Evolutionary conservation across 2,113 vertebrate species (phyloP).

Genomic region (Diphyllodes magnificus): DNA sequence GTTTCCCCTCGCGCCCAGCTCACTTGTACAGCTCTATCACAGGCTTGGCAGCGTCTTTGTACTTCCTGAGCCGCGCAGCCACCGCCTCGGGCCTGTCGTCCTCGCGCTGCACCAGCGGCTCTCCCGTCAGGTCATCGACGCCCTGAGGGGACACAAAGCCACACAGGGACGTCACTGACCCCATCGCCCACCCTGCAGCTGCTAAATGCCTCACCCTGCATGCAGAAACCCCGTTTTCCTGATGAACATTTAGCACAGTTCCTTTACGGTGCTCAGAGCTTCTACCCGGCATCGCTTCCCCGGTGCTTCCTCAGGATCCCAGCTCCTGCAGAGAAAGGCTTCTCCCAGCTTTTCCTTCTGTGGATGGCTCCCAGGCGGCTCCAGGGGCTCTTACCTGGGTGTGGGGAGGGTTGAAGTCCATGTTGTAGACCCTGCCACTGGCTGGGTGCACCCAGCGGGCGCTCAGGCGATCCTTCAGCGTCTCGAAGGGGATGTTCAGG

Average conservation of each 20-base stretch:
- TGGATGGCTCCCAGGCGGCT: accelerated
- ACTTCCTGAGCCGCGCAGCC: slow-evolving; percentile 84
- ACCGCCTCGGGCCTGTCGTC: slow-evolving; percentile 89
- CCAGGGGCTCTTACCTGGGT: slow-evolving; percentile 66
- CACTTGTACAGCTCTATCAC: slow-evolving; percentile 93
- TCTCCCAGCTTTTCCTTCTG: accelerated
- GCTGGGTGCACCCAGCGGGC: slow-evolving; percentile 87
- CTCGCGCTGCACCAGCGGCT: slow-evolving; percentile 87
- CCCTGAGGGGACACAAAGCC: slow-evolving; percentile 71
- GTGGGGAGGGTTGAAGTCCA: slow-evolving; percentile 90
- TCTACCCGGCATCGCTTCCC: not conserved
- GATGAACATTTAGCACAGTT: accelerated
- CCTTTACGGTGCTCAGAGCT: accelerated
- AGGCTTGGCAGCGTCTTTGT: slow-evolving; percentile 93
- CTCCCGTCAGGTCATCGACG: slow-evolving; percentile 86
- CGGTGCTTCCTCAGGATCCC: accelerated
- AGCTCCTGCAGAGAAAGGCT: accelerated
- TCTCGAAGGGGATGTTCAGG: slow-evolving; percentile 91
- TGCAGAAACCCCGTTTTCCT: not conserved
- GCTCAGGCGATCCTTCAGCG: slow-evolving; percentile 87
- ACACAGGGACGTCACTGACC: not conserved
- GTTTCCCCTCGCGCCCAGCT: not conserved
- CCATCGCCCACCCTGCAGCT: not conserved
- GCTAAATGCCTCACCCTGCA: accelerated
- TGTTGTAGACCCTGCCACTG: slow-evolving; percentile 93